A percentile compares a stretch with the other conserved stretches of the same genome.
Conservation (phyloP, 2,797 vertebrate genomes). For the Chrysocyon brachyurus region DNA sequence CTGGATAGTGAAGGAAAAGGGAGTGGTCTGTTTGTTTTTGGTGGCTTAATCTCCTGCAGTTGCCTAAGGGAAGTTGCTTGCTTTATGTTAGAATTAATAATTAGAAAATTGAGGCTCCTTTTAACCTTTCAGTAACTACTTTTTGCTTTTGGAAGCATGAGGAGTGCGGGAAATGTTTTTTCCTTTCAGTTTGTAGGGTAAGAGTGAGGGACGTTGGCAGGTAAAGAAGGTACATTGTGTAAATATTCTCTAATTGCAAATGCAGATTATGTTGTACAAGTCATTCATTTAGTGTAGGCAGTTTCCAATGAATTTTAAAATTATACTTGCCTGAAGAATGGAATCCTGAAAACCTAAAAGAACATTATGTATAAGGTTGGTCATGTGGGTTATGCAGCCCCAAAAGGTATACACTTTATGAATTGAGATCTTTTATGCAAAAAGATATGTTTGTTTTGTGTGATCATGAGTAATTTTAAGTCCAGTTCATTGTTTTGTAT, state of each 20-base stretch:
- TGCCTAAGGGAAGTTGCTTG: not conserved
- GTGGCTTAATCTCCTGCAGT: not conserved
- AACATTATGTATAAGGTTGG: slow-evolving; percentile 15
- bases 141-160: not conserved
- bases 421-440: not conserved
- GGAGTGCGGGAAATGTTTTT: not conserved
- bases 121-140: not conserved
- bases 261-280: not conserved
- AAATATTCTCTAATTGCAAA: slow-evolving; percentile 8
- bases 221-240: not conserved
- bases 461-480: not conserved
- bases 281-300: not conserved
- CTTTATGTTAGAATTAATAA: slow-evolving; percentile 8
- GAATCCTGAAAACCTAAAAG: not conserved
- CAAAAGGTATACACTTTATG: not conserved
- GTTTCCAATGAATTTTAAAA: slow-evolving; percentile 25
- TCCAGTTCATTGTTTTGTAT: not conserved
- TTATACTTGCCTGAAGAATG: slow-evolving; percentile 26
- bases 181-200: not conserved
- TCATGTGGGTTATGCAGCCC: not conserved
- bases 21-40: not conserved
- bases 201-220: not conserved
- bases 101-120: slow-evolving; percentile 40
- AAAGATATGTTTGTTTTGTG: not conserved
- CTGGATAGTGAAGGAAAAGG: not conserved